phyloP scores from a whole-genome alignment of 2,797 vertebrate genomes.

The Epinephelus awoara region DNA sequence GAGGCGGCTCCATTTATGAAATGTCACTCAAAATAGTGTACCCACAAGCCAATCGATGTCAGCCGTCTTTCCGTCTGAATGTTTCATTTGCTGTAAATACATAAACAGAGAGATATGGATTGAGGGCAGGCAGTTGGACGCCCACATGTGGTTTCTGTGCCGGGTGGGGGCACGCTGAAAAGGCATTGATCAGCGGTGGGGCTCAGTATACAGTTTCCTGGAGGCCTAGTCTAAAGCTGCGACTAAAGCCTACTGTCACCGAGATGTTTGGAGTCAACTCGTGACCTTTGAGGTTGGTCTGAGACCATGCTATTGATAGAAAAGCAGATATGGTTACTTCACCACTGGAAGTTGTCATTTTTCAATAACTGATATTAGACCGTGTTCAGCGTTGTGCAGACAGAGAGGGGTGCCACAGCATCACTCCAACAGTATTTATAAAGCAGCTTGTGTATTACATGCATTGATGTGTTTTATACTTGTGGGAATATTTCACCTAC shows the following conservation, averaged over 20 bases:
- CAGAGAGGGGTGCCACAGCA: slow-evolving; percentile 5
- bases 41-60: slow-evolving; percentile 85
- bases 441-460: no score
- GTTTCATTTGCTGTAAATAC: slow-evolving; percentile 88
- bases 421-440: not conserved
- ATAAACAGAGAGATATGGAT: slow-evolving; percentile 85
- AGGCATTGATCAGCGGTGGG: slow-evolving; percentile 83
- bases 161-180: slow-evolving; percentile 75
- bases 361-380: slow-evolving; percentile 68
- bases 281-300: slow-evolving; percentile 77
- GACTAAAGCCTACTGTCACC: slow-evolving; percentile 66
- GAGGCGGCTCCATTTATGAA: slow-evolving; percentile 82
- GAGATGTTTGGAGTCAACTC: slow-evolving; percentile 72
- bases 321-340: slow-evolving; percentile 73
- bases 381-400: slow-evolving; percentile 14
- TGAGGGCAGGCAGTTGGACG: slow-evolving; percentile 71
- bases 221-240: slow-evolving; percentile 59
- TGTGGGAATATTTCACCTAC: no score
- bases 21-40: slow-evolving; percentile 85
- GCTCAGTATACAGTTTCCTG: slow-evolving; percentile 79
- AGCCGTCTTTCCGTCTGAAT: slow-evolving; percentile 82
- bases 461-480: no score
- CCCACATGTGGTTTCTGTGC: slow-evolving; percentile 79
- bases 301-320: slow-evolving; percentile 79
- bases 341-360: slow-evolving; percentile 77